Conservation (phyloP, 2,113 vertebrate genomes). For the Sander vitreus region DNA sequence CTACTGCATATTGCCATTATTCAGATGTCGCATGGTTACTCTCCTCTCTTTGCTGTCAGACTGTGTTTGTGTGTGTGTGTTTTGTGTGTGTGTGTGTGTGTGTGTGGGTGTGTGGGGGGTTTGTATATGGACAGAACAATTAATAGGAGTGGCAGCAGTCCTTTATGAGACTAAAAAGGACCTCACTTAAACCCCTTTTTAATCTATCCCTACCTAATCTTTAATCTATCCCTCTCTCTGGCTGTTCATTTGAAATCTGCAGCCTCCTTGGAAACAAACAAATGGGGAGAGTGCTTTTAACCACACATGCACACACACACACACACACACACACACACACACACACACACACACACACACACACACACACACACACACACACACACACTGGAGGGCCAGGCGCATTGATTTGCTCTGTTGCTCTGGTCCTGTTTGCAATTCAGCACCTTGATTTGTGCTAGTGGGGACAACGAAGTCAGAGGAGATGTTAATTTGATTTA, state of each 20-base stretch:
- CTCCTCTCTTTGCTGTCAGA: background rate
- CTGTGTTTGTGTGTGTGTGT: background rate
- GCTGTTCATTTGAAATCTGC: constrained; percentile 29
- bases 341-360: background rate
- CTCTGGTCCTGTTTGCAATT: constrained; percentile 66
- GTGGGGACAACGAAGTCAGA: constrained; percentile 55
- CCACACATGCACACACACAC: background rate
- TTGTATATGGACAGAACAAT: background rate
- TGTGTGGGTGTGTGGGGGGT: background rate
- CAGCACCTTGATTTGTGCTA: constrained; percentile 62
- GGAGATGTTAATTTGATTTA: constrained; percentile 69
- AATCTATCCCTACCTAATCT: constrained; percentile 7
- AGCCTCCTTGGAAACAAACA: constrained; percentile 39
- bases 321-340: background rate
- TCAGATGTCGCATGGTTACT: background rate
- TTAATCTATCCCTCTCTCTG: constrained; percentile 12
- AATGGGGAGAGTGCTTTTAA: constrained; percentile 18
- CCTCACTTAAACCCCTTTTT: constrained; percentile 29
- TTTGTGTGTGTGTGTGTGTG: background rate
- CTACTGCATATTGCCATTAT: background rate
- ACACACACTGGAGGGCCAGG: background rate
- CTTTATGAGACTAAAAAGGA: background rate
- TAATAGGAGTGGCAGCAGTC: background rate
- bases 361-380: too few species aligned
- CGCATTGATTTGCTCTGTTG: constrained; percentile 68